phyloP scores from a whole-genome alignment of 2,113 vertebrate species.

The Triplophysa tibetana region DNA sequence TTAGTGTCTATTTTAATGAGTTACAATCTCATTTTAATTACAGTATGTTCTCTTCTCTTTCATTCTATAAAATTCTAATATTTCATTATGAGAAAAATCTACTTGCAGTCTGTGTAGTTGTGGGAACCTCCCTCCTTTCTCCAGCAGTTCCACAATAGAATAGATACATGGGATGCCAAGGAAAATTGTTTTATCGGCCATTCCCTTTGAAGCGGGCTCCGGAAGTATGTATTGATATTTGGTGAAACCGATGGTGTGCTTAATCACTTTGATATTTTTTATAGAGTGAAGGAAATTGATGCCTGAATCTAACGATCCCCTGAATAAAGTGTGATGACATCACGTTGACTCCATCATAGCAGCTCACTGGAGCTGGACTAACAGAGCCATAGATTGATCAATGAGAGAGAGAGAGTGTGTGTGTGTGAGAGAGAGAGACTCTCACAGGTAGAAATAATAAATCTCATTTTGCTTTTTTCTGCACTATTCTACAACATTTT shows the following conservation, averaged over 20 bases:
- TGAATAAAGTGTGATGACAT: constrained; percentile 45
- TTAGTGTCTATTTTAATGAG: too few relatives aligned
- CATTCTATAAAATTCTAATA: too few relatives aligned
- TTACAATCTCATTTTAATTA: too few relatives aligned
- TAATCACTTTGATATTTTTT: constrained; percentile 50
- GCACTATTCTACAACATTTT: too few relatives aligned
- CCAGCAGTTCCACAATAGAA: constrained; percentile 1
- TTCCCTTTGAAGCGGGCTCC: constrained; percentile 20
- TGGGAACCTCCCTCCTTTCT: constrained; percentile 9
- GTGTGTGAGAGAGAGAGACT: constrained; percentile 12
- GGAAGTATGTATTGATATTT: constrained; percentile 48
- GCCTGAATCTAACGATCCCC: constrained; percentile 32
- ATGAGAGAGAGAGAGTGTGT: neutral
- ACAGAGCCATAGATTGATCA: constrained; percentile 22
- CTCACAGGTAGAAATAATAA: neutral
- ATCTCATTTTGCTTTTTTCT: too few relatives aligned
- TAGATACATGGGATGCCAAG: neutral
- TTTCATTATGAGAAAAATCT: neutral
- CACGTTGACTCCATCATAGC: constrained; percentile 36
- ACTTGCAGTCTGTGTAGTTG: neutral
- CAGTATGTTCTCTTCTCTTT: too few relatives aligned
- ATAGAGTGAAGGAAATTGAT: constrained; percentile 50
- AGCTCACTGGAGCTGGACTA: constrained; percentile 25
- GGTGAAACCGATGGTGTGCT: constrained; percentile 42
- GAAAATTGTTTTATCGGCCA: constrained; percentile 15